phyloP scores from a whole-genome alignment of 2,888 invertebrate genomes.

The Antitype chi region DNA sequence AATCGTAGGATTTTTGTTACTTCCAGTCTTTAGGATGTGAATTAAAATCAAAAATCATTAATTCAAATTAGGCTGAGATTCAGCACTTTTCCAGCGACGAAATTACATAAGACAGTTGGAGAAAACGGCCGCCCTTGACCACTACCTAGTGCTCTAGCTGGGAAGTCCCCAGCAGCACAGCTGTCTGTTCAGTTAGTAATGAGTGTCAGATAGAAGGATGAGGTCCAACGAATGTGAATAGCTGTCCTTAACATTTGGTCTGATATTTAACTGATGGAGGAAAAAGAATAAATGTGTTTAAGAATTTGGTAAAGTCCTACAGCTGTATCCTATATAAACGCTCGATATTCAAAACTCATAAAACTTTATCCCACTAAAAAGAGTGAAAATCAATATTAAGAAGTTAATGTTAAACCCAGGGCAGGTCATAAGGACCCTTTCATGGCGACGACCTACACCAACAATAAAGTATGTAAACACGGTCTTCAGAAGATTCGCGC shows the following conservation, averaged over 20 bases:
- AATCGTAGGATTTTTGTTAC: background rate
- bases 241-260: background rate
- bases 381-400: constrained; percentile 17
- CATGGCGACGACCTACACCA: constrained; percentile 50
- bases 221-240: background rate
- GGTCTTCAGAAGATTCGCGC: background rate
- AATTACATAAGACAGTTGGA: too few species aligned
- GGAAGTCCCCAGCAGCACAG: too few species aligned
- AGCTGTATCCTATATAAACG: background rate
- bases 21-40: too few species aligned
- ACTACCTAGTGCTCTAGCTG: too few species aligned
- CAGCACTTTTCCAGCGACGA: too few species aligned
- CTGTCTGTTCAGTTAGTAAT: too few species aligned
- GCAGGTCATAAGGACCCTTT: constrained; percentile 27
- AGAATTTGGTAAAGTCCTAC: too few species aligned
- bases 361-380: constrained; percentile 1
- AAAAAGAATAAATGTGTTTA: too few species aligned
- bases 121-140: too few species aligned
- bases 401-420: constrained; percentile 22
- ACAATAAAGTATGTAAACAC: constrained; percentile 39
- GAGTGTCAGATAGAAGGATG: background rate
- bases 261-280: too few species aligned
- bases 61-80: too few species aligned
- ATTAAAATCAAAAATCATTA: too few species aligned
- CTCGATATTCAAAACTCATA: background rate